Percentiles rank a stretch among this genome's conserved stretches.
These are phyloP conservation scores for Tineola bisselliella DNA, from an alignment of 2,888 invertebrate genomes.

Conservation along the genomic window DNA sequence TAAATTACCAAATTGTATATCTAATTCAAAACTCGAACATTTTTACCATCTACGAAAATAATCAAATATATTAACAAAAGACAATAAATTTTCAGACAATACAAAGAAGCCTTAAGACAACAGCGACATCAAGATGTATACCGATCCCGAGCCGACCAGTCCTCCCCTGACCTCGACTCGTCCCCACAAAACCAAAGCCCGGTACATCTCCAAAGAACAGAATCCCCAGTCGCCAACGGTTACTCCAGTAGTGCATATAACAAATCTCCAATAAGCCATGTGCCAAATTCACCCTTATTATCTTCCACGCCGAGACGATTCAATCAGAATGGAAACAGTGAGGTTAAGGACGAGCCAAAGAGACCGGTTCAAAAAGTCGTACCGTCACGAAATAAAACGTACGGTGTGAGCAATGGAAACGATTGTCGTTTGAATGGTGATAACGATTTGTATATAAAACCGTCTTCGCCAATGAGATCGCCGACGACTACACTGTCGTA, in stretches of 20 bases:
- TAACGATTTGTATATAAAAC: slow-evolving; percentile 68
- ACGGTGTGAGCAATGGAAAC: slow-evolving; percentile 58
- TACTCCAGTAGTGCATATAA: slow-evolving; percentile 57
- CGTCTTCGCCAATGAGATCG: slow-evolving; percentile 72
- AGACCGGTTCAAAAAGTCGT: slow-evolving; percentile 83
- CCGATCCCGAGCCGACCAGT: slow-evolving; percentile 71
- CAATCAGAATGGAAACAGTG: slow-evolving; percentile 32
- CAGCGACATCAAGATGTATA: slow-evolving; percentile 86
- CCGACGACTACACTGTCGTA: slow-evolving; percentile 70
- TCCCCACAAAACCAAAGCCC: slow-evolving; percentile 63
- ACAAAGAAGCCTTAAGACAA: slow-evolving; percentile 88
- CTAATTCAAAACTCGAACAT: too few relatives aligned
- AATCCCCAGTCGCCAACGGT: slow-evolving; percentile 50
- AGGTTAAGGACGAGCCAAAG: slow-evolving; percentile 53
- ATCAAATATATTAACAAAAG: background rate
- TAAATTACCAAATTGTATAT: too few relatives aligned
- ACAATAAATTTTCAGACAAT: slow-evolving; percentile 71
- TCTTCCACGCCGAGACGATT: slow-evolving; percentile 62
- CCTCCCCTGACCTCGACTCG: slow-evolving; percentile 65
- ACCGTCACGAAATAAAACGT: slow-evolving; percentile 72
- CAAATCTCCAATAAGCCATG: slow-evolving; percentile 44
- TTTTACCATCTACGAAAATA: background rate
- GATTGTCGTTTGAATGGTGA: slow-evolving; percentile 41
- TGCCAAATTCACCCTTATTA: slow-evolving; percentile 55
- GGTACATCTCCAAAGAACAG: slow-evolving; percentile 31